A percentile compares a stretch with the other conserved stretches of the same genome.
Evolutionary conservation across 2,113 vertebrate genomes (phyloP).

Genomic region (Castor canadensis): DNA sequence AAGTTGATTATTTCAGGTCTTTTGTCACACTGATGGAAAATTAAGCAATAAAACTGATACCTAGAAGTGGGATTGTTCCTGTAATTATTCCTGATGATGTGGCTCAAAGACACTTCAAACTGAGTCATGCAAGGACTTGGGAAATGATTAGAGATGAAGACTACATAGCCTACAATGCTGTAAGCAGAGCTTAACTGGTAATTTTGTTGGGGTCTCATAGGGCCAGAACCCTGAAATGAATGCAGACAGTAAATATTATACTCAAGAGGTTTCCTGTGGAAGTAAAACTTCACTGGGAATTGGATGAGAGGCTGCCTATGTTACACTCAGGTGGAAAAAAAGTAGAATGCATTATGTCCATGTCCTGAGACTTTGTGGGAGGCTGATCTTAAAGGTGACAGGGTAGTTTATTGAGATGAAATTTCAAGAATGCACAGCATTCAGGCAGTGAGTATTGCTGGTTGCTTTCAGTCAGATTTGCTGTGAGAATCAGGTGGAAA

Average conservation of each 20-base stretch:
- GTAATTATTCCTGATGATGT: not conserved
- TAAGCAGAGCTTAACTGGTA: too few species aligned
- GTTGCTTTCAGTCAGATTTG: not conserved
- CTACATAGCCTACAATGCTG: too few species aligned
- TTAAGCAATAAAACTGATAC: not conserved
- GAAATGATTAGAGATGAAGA: not conserved
- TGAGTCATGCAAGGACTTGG: not conserved
- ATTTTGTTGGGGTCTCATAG: too few species aligned
- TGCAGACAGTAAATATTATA: not conserved
- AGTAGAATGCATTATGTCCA: not conserved
- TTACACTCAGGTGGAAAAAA: not conserved
- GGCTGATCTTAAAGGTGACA: not conserved
- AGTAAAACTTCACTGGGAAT: not conserved
- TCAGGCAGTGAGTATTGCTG: too few species aligned
- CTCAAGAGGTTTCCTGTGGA: not conserved
- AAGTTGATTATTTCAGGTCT: too few species aligned
- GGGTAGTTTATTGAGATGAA: not conserved
- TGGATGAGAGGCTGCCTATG: too few species aligned
- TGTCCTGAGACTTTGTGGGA: not conserved
- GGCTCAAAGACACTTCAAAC: not conserved
- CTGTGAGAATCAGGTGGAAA: too few species aligned
- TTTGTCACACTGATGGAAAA: not conserved
- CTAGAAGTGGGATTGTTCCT: not conserved
- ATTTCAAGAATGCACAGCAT: not conserved
- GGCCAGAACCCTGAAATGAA: not conserved